These are phyloP conservation scores for Sipha flava DNA, from an alignment of 1,140 invertebrate genomes.

Conservation along the genomic window DNA sequence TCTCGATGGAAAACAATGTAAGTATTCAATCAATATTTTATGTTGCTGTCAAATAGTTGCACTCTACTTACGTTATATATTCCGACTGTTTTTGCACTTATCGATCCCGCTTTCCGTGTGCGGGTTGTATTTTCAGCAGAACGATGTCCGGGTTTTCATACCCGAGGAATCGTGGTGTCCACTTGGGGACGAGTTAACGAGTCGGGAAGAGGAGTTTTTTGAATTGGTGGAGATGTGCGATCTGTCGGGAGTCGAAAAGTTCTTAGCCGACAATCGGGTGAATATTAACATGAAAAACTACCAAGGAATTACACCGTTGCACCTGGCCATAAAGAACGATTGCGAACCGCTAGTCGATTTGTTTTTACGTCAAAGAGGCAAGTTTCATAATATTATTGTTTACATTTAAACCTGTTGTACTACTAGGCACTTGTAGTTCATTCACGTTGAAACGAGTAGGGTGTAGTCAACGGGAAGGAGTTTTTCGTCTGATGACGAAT, in stretches of 20 bases:
- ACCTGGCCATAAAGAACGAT: conserved; percentile 48
- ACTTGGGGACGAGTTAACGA: not conserved
- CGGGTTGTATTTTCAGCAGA: too few relatives aligned
- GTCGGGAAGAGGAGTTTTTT: not conserved
- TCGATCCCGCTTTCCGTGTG: too few relatives aligned
- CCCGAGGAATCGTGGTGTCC: not conserved
- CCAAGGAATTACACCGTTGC: conserved; percentile 49
- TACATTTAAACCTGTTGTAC: too few relatives aligned
- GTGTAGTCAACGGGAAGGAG: too few relatives aligned
- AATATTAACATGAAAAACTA: conserved; percentile 26
- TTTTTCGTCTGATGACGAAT: too few relatives aligned
- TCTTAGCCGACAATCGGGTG: not conserved
- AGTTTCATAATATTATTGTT: not conserved
- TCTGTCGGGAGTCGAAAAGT: not conserved
- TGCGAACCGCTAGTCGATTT: conserved; percentile 49
- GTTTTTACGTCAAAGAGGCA: conserved; percentile 43
- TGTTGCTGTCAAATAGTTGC: too few relatives aligned
- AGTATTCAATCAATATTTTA: too few relatives aligned
- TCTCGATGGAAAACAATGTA: too few relatives aligned
- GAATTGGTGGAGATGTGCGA: not conserved
- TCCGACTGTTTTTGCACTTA: too few relatives aligned
- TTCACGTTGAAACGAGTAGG: too few relatives aligned
- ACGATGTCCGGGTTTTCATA: not conserved
- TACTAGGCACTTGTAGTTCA: too few relatives aligned
- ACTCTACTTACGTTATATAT: too few relatives aligned